Percentiles rank a stretch among this genome's conserved stretches.
These are phyloP conservation scores for Petaurus breviceps DNA, from an alignment of 2,113 vertebrate species.

Conservation along the genomic window DNA sequence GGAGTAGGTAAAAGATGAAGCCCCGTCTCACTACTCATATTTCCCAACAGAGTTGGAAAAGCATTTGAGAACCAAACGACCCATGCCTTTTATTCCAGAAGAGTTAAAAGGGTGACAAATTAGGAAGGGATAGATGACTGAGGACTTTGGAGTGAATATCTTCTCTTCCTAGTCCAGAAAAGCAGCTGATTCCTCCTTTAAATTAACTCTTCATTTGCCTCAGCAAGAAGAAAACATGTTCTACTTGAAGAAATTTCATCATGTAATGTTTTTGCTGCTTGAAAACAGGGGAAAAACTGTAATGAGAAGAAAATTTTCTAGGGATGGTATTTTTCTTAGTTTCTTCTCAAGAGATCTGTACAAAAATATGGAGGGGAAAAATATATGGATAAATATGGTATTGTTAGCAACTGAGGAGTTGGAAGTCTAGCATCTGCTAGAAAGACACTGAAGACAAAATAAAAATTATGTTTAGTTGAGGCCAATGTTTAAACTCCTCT, in stretches of 20 bases:
- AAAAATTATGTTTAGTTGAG: conserved; percentile 3
- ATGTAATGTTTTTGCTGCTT: neutral
- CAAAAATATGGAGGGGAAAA: neutral
- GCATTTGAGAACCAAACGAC: neutral
- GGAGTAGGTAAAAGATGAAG: neutral
- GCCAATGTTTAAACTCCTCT: neutral
- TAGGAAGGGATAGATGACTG: neutral
- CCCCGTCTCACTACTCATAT: neutral
- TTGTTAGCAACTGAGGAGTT: conserved; percentile 8
- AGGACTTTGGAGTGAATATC: neutral
- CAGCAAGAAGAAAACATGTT: neutral
- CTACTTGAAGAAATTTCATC: neutral
- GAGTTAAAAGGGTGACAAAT: neutral
- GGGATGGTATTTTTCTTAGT: neutral
- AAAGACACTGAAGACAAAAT: conserved; percentile 12
- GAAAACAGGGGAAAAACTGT: neutral
- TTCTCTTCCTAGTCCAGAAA: neutral
- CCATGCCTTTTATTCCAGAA: neutral
- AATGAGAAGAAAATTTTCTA: neutral
- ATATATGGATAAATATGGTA: neutral
- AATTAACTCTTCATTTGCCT: neutral
- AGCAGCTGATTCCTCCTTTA: neutral
- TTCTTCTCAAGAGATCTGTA: neutral
- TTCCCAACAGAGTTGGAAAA: neutral
- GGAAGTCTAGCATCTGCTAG: conserved; percentile 6